These are phyloP conservation scores for Campopleginae sp. DNA, from an alignment of 2,888 invertebrate genomes.

Conservation along the genomic window DNA sequence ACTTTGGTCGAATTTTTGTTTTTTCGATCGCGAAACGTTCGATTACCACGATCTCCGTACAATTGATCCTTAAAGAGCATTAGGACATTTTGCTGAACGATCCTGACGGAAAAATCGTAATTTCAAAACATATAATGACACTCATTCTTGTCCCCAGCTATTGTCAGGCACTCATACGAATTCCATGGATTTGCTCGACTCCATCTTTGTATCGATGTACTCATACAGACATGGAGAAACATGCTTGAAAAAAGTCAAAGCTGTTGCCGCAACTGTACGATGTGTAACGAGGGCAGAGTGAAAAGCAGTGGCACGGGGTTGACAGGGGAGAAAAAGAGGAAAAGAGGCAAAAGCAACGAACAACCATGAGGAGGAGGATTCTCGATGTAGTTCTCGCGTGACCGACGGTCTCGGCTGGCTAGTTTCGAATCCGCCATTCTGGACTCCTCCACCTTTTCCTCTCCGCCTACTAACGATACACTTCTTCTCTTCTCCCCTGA, in stretches of 20 bases:
- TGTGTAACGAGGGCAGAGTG: conserved; percentile 29
- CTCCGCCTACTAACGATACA: conserved; percentile 42
- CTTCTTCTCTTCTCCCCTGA: conserved; percentile 38
- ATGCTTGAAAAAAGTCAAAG: conserved; percentile 5
- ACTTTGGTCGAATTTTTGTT: background rate
- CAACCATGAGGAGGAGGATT: conserved; percentile 52
- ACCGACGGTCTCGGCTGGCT: conserved; percentile 79
- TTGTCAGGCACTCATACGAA: background rate
- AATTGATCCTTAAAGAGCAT: background rate
- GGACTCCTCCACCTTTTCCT: conserved; percentile 59
- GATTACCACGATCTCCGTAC: background rate
- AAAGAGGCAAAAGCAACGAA: conserved; percentile 43
- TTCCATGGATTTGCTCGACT: conserved; percentile 8
- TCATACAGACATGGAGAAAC: background rate
- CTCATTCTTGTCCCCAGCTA: background rate
- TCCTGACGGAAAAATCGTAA: background rate
- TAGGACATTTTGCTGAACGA: background rate
- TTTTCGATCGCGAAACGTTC: background rate
- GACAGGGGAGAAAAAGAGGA: conserved; percentile 33
- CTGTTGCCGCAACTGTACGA: conserved; percentile 29
- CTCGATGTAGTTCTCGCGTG: conserved; percentile 79
- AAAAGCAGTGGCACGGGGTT: conserved; percentile 11
- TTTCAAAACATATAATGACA: background rate
- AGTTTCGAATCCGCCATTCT: conserved; percentile 72
- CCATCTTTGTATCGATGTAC: conserved; percentile 38